Evolutionary conservation across 2,888 invertebrate genomes (phyloP), one percentile per base, ranked within the genome.

Genomic region (Polydrusus cervinus): DNA sequence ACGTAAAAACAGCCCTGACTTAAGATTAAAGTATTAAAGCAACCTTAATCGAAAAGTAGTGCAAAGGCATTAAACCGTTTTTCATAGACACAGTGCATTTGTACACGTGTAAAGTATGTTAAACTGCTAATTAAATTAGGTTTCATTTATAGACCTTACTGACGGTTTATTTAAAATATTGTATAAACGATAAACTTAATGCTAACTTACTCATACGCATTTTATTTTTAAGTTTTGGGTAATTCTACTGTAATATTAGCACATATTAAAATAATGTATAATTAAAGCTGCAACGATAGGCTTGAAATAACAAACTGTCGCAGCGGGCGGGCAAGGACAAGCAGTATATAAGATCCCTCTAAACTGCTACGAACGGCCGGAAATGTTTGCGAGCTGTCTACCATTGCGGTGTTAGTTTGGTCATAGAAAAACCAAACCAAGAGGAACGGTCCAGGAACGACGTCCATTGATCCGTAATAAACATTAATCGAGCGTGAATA

Each of bases 11-110:
- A 49, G 8, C 65, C 65, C 9, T 65, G 65, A 49, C 43, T 34
- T 16, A 20, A 49, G 16, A 65, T 65, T 65, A 49, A 49, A 47
- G 47, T 10, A 47, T 51, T 55, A 30, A 57, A 6, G 11, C 13
- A 14, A n/a, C 34, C 18, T 51, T 51, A 20, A 51, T 51, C 51
- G 13, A 55, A 55, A 34, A 34, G 6, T 55, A 34, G 34, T 55
- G 57, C 57, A 16, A 60, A 53, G 13, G 53, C 25, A 53, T 53
- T n/a, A 53, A 25, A 53, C 53, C 11, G 10, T n/a, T 53, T 53
- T 30, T 53, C 9, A 53, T 30, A 20, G 51, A 51, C 18, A n/a
- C n/a, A n/a, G 43, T 51, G 18, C 20, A 51, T 51, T 11, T 51
- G 8, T 9, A 53, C 30, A 30, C 25, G 53, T 53, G 53, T 25